A percentile compares a stretch with the other conserved stretches of the same genome.
Evolutionary conservation across 2,113 vertebrate genomes (phyloP).

Genomic region (Herpailurus yagouaroundi): DNA sequence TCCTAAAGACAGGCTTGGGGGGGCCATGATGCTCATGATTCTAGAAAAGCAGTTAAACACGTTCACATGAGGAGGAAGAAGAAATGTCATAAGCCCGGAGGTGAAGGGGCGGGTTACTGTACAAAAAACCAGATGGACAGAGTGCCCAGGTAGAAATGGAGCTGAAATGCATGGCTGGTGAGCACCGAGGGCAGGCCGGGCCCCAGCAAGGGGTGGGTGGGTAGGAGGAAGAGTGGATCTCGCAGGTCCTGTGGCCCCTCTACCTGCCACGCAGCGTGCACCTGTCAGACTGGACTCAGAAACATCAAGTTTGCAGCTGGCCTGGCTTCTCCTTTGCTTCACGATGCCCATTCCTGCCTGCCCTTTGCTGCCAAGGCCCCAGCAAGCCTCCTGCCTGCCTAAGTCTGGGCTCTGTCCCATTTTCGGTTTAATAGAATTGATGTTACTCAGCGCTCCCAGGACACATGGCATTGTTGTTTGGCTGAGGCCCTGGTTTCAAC

Average conservation of each 20-base stretch:
- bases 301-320: constrained; percentile 15
- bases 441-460: constrained; percentile 43
- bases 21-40: background rate
- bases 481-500: constrained; percentile 36
- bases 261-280: background rate
- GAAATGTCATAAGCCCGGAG: background rate
- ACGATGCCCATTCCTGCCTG: background rate
- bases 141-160: background rate
- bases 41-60: background rate
- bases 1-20: background rate
- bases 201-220: background rate
- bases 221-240: background rate
- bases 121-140: background rate
- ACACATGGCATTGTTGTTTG: constrained; percentile 53
- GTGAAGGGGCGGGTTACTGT: background rate
- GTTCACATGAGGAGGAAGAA: background rate
- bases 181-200: background rate
- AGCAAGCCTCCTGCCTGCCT: background rate
- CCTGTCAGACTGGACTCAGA: background rate
- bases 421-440: constrained; percentile 67
- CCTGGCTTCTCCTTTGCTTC: background rate
- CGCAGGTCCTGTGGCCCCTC: background rate
- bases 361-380: constrained; percentile 50
- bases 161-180: background rate
- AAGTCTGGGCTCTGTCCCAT: constrained; percentile 53